Base-by-base conservation (phyloP, 2,113 vertebrate genomes). In the Silurus glanis region DNA sequence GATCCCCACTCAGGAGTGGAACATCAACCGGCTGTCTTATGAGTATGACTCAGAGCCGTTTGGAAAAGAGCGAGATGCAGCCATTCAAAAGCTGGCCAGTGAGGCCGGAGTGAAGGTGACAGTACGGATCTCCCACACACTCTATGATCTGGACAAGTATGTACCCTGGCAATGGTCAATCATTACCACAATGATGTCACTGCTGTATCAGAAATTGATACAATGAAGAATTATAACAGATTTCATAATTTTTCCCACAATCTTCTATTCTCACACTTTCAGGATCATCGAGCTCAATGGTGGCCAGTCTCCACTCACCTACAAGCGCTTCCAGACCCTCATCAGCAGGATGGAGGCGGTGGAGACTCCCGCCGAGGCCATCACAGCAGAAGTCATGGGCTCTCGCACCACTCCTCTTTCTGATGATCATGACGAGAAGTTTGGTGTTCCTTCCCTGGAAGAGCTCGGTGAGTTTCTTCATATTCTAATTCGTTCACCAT, bases 41-140 rank as follows among this genome's bases (percentile, higher is more conserved):
- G 98, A 99, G 87, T 99, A 99, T 19, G 98, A 99, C 91, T 99
- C 98, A 0, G 98, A 99, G 87, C 98, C 98, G 2, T 99, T 99
- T 88, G 97, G 98, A 37, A 99, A 99, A 89, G 98, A 99, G 89
- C 94, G 98, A 87, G 98, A 99, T 93, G 98, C 97, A 71, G 98
- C 98, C 0, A 99, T 99, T 91, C 98, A 96, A 91, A 99, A 99
- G 89, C 92, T 99, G 92, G 97, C 98, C 49, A 96, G 93, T 47
- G 98, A 98, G 92, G 97, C 98, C n/a, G 97, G 96, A 58, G 97
- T 99, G 90, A 97, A 99, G 93, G 98, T 99, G 94, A 97, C 96
- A 10, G 97, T 99, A 71, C 94, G 96, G 86, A 98, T 97, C 94
- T 99, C 98, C 19, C 98, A 99, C 91, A 99, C 98, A 0, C 94